Evolutionary conservation across 2,888 invertebrate species (phyloP).

Genomic region (Aspidapion aeneum): DNA sequence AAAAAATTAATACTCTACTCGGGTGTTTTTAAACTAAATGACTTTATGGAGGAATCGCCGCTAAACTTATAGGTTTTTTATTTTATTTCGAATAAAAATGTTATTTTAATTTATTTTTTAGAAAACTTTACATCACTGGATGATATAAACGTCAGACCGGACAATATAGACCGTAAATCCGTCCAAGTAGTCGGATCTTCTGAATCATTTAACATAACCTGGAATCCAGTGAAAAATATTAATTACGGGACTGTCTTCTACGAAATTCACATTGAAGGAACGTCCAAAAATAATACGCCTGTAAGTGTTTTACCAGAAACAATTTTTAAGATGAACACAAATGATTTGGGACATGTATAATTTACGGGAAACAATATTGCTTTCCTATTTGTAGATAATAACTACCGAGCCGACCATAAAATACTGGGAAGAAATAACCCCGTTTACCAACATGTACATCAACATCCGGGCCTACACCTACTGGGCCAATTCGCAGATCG

Average conservation of each 20-base stretch:
- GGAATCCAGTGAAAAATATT: conserved; percentile 70
- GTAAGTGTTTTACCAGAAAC: conserved; percentile 35
- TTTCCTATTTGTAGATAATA: conserved; percentile 45
- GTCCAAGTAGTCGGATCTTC: conserved; percentile 72
- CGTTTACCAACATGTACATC: conserved; percentile 69
- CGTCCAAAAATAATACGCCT: conserved; percentile 57
- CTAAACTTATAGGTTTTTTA: no score
- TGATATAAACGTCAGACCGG: conserved; percentile 67
- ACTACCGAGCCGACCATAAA: conserved; percentile 54
- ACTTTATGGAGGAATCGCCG: no score
- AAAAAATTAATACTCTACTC: no score
- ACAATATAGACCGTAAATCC: conserved; percentile 61
- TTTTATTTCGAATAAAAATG: no score
- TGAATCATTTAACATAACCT: conserved; percentile 79
- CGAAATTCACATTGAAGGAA: conserved; percentile 66
- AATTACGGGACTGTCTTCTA: conserved; percentile 82
- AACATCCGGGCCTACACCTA: conserved; percentile 78
- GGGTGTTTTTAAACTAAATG: no score
- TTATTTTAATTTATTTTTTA: no score
- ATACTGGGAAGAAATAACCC: conserved; percentile 55
- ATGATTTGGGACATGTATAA: neutral
- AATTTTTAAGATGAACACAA: neutral
- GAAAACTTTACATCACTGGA: conserved; percentile 28
- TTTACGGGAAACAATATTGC: neutral
- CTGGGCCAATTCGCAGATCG: conserved; percentile 74